Percentiles rank a stretch among this genome's conserved stretches.
Conservation (phyloP, 2,888 invertebrate genomes). For the Agonum fuliginosum region DNA sequence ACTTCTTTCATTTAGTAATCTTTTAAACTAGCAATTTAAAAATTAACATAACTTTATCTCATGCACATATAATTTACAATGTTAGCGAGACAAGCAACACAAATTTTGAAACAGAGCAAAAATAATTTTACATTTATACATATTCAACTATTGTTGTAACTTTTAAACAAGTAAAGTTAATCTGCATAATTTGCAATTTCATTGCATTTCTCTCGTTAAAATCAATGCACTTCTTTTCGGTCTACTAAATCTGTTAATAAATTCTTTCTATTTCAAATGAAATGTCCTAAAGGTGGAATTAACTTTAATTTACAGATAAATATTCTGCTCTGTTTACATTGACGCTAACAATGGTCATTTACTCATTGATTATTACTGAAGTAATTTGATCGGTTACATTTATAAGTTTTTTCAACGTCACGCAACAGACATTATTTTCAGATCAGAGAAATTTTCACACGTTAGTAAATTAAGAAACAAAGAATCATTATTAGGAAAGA, state of each 20-base stretch:
- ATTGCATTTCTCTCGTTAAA: slow-evolving; percentile 8
- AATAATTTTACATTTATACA: too few species aligned
- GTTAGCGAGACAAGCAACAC: too few species aligned
- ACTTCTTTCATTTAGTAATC: too few species aligned
- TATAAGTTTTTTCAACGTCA: not conserved
- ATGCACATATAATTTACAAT: too few species aligned
- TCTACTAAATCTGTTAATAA: slow-evolving; percentile 24
- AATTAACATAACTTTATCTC: too few species aligned
- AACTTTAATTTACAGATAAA: not conserved
- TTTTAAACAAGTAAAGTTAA: too few species aligned
- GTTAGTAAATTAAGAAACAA: too few species aligned
- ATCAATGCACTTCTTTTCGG: slow-evolving; percentile 13
- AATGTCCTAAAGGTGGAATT: slow-evolving; percentile 20
- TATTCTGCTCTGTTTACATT: slow-evolving; percentile 25
- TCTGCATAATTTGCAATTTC: too few species aligned
- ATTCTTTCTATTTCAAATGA: slow-evolving; percentile 7
- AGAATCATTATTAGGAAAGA: too few species aligned
- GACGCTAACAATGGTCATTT: not conserved
- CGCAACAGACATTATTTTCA: not conserved
- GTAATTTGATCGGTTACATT: not conserved
- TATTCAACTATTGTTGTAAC: too few species aligned
- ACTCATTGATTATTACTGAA: not conserved
- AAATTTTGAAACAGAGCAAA: too few species aligned
- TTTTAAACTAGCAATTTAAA: too few species aligned
- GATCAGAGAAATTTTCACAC: not conserved